These are phyloP conservation scores for Cheilosia variabilis DNA, from an alignment of 2,888 invertebrate species.

Conservation along the genomic window DNA sequence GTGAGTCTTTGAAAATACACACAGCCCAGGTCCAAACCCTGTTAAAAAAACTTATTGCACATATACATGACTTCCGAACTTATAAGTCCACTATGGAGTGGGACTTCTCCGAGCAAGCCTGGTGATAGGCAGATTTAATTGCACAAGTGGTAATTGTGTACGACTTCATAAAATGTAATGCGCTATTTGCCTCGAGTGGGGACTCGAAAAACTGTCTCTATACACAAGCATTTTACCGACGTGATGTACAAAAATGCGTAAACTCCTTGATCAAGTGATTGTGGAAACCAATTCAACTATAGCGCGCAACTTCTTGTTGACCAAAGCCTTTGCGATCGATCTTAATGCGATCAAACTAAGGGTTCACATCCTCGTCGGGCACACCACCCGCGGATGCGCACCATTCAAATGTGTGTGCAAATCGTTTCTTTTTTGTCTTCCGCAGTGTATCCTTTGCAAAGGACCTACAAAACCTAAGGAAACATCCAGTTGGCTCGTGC, in stretches of 20 bases:
- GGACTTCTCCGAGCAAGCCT: no score
- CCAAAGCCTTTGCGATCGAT: background rate
- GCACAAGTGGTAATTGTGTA: no score
- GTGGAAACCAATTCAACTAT: background rate
- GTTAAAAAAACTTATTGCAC: no score
- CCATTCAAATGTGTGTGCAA: conserved; percentile 40
- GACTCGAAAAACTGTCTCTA: no score
- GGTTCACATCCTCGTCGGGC: background rate
- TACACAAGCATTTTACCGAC: no score
- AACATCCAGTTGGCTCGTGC: conserved; percentile 67
- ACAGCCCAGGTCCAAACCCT: no score
- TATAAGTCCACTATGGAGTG: no score
- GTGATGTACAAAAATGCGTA: background rate
- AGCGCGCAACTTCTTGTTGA: background rate
- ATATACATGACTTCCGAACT: no score
- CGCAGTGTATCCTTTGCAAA: conserved; percentile 19
- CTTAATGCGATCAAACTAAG: background rate
- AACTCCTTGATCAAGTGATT: background rate
- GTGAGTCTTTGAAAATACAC: no score
- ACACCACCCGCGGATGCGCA: conserved; percentile 40
- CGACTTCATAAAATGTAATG: no score
- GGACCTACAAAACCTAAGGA: background rate
- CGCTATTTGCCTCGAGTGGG: no score
- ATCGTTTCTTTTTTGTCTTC: conserved; percentile 17
- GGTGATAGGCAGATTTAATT: no score